Percentiles rank a stretch among this genome's conserved stretches.
Conservation (phyloP, 2,797 vertebrate genomes). For the Prionace glauca region DNA sequence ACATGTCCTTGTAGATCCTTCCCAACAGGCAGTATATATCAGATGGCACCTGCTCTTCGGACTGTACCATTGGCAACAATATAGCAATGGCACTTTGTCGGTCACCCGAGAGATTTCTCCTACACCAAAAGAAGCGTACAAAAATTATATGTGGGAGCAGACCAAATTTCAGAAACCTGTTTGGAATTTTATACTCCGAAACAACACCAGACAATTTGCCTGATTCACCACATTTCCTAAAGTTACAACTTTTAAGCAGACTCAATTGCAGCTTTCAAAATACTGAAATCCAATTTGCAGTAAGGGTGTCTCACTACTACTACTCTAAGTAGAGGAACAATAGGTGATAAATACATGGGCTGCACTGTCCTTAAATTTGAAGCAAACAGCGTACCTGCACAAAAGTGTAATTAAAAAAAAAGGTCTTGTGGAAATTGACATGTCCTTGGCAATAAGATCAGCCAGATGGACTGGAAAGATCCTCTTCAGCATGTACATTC, state of each 20-base stretch:
- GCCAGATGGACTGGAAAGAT: neutral
- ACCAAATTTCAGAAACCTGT: neutral
- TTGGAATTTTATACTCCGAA: neutral
- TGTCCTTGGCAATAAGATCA: neutral
- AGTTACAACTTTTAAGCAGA: neutral
- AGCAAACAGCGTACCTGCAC: neutral
- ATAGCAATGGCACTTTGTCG: constrained; percentile 85
- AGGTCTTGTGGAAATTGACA: neutral
- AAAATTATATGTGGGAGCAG: neutral
- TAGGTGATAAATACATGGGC: neutral
- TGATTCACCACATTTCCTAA: neutral
- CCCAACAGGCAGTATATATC: constrained; percentile 96
- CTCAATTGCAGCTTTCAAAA: neutral
- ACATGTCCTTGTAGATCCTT: constrained; percentile 92
- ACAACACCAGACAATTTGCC: neutral
- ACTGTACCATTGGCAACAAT: constrained; percentile 86
- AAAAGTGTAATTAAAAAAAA: neutral
- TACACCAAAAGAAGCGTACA: constrained; percentile 45
- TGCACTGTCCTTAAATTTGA: neutral
- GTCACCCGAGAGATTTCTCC: constrained; percentile 86
- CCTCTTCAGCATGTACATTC: neutral
- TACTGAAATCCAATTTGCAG: neutral
- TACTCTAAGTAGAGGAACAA: neutral
- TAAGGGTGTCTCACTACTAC: neutral
- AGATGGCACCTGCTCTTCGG: constrained; percentile 83